Evolutionary conservation across 2,113 vertebrate genomes (phyloP).

Genomic region (Eupsittula cactorum): DNA sequence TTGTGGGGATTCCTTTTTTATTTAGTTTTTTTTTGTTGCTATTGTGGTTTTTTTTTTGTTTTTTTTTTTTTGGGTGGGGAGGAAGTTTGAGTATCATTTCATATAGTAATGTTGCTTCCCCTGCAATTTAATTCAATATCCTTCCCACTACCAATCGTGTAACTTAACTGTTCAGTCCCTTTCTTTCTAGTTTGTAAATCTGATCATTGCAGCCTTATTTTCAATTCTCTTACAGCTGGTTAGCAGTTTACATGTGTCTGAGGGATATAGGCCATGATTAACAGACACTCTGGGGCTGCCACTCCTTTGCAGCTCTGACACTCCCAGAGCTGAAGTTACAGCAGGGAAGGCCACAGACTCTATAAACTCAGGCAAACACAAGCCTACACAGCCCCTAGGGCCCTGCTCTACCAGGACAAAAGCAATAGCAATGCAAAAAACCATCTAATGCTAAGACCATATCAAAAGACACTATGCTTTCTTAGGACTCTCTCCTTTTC

Average conservation of each 20-base stretch:
- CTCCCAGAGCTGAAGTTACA: not conserved
- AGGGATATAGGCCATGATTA: fast-evolving
- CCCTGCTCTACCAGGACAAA: not conserved
- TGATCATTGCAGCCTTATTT: not conserved
- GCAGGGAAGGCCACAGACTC: fast-evolving
- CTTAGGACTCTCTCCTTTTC: not conserved
- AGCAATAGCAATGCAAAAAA: not conserved
- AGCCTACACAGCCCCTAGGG: not conserved
- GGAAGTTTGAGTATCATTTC: not conserved
- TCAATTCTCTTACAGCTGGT: not conserved
- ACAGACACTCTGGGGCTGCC: not conserved
- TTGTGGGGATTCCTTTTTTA: too few species aligned
- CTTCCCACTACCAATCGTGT: not conserved
- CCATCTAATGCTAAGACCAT: not conserved
- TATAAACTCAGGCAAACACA: not conserved
- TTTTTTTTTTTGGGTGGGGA: fast-evolving
- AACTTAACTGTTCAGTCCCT: too few species aligned
- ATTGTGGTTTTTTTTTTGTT: too few species aligned
- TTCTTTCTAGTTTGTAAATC: not conserved
- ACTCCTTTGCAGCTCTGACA: not conserved
- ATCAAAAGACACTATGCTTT: not conserved
- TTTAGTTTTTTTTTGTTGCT: too few species aligned
- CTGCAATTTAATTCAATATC: not conserved
- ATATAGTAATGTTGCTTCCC: not conserved
- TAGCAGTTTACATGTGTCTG: fast-evolving